phyloP scores from a whole-genome alignment of 2,888 invertebrate genomes.

The Acheta domesticus region DNA sequence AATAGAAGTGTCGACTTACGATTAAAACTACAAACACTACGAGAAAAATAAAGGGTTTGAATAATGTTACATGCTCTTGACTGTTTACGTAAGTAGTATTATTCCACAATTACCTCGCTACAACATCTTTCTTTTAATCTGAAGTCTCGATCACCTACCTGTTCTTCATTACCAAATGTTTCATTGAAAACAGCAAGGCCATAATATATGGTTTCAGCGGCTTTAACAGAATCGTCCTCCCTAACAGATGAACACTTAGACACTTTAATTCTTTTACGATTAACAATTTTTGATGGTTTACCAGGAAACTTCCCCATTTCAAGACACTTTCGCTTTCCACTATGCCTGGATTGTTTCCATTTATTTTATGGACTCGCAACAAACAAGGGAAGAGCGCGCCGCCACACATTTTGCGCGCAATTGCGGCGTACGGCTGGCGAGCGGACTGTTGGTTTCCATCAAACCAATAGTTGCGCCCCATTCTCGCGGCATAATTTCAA shows the following conservation, averaged over 20 bases:
- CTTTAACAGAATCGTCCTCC: conserved; percentile 52
- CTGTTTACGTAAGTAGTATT: too few relatives aligned
- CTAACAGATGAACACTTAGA: conserved; percentile 58
- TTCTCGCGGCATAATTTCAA: not conserved
- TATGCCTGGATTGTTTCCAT: conserved; percentile 35
- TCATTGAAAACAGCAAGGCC: conserved; percentile 49
- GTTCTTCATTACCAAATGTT: conserved; percentile 47
- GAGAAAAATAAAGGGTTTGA: too few relatives aligned
- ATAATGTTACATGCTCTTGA: too few relatives aligned
- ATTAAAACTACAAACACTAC: not conserved
- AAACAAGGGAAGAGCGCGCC: conserved; percentile 29
- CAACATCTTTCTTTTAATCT: too few relatives aligned
- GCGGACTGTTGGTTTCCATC: not conserved
- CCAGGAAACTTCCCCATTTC: conserved; percentile 82
- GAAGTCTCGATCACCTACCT: conserved; percentile 42
- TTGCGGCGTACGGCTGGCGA: conserved; percentile 31
- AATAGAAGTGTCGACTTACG: not conserved
- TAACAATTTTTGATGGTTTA: conserved; percentile 81
- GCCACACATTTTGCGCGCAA: conserved; percentile 31
- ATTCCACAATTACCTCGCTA: too few relatives aligned
- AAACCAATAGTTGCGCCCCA: not conserved
- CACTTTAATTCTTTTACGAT: conserved; percentile 80
- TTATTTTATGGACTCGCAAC: conserved; percentile 32
- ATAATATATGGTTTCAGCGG: conserved; percentile 50
- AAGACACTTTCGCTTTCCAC: conserved; percentile 30